Conservation (phyloP, 2,113 vertebrate species). For the Spheniscus mendiculus region DNA sequence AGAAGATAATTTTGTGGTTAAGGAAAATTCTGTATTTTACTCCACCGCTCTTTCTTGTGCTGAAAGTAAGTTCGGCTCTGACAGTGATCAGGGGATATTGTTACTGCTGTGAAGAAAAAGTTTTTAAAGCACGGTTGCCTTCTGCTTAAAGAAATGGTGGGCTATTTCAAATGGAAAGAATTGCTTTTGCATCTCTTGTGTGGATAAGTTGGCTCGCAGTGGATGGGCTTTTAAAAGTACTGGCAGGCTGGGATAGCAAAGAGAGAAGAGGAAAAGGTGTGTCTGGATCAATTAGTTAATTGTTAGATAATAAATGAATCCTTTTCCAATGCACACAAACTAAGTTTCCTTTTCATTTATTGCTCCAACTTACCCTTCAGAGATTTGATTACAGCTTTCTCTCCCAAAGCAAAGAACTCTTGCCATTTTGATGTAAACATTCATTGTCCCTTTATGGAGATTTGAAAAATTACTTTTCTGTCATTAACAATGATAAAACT, state of each 20-base stretch:
- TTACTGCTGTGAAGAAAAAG: not conserved
- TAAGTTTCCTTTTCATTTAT: slow-evolving; percentile 15
- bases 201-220: not conserved
- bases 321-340: not conserved
- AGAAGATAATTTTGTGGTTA: slow-evolving; percentile 4
- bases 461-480: not conserved
- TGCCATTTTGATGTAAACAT: not conserved
- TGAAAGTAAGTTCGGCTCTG: not conserved
- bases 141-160: slow-evolving; percentile 6
- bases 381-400: not conserved
- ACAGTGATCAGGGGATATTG: not conserved
- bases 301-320: slow-evolving; percentile 5
- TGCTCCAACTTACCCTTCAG: not conserved
- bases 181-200: not conserved
- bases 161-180: not conserved
- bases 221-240: not conserved
- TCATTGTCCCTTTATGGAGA: not conserved
- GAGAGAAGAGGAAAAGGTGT: slow-evolving; percentile 14
- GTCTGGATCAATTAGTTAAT: slow-evolving; percentile 4
- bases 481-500: not conserved
- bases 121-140: not conserved
- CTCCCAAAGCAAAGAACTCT: not conserved
- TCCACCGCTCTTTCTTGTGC: not conserved
- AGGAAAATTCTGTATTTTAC: not conserved
- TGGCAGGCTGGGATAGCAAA: not conserved